Percentiles rank a stretch among this genome's conserved stretches.
phyloP scores from a whole-genome alignment of 2,888 invertebrate species.

The Plebejus argus region DNA sequence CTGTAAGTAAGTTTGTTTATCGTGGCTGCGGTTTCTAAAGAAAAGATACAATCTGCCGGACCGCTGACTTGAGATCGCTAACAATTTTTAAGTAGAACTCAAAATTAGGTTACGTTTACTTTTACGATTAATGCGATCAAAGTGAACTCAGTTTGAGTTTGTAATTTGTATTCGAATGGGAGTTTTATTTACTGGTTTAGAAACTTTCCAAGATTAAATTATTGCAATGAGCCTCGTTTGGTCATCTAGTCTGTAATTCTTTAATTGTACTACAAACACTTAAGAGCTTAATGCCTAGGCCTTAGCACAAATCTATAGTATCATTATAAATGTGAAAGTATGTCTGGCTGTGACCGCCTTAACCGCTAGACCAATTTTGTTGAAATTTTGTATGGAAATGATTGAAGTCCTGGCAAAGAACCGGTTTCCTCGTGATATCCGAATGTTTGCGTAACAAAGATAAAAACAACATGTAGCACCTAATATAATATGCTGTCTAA shows the following conservation, averaged over 20 bases:
- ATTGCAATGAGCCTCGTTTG: background rate
- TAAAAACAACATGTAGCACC: no score
- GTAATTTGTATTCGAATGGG: background rate
- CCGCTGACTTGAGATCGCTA: background rate
- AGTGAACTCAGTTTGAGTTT: background rate
- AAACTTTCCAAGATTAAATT: background rate
- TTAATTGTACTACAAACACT: background rate
- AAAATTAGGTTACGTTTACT: background rate
- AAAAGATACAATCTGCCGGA: background rate
- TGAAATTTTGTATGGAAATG: no score
- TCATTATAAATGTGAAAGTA: background rate
- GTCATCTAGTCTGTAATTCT: background rate
- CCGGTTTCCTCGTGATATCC: no score
- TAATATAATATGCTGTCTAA: no score
- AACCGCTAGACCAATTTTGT: background rate
- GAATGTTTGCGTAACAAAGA: no score
- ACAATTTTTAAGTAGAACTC: slow-evolving; percentile 14
- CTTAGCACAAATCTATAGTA: background rate
- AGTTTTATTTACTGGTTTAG: background rate
- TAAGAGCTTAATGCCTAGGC: background rate
- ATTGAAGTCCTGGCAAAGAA: no score
- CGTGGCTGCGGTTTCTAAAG: slow-evolving; percentile 24
- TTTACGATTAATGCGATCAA: background rate
- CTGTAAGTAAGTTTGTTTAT: slow-evolving; percentile 13
- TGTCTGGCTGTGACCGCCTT: background rate